Base-by-base conservation (phyloP, 1,140 invertebrate genomes). In the Melanaphis sacchari region DNA sequence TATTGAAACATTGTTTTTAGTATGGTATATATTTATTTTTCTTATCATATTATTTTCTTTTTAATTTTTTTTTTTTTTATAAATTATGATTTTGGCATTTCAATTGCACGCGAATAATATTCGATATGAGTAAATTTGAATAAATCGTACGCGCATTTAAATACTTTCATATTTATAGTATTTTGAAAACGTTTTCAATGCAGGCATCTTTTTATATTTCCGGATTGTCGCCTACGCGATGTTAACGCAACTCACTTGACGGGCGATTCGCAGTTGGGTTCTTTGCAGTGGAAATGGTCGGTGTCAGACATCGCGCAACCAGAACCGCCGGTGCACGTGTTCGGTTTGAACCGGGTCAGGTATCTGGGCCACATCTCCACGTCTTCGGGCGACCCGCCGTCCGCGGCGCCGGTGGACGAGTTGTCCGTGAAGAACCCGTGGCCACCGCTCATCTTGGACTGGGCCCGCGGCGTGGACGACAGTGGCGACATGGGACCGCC, bases 261-360 rank as follows among this genome's bases (percentile, higher is more conserved):
- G 22, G 96, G 96, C 95, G 96, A 96, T 94, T 96, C 96, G 94
- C 97, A 97, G 76, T 96, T 96, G 89, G 97, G 96, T 59, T 96
- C 96, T 93, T 96, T 95, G 94, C 97, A 98, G 94, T 98, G 97
- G 95, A 97, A 98, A 94, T 98, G 97, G 94, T 98, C 97, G 93
- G 96, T 97, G 94, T 97, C 96, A 46, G 96, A 95, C 94, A 96
- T 96, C 94, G 96, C 96, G 95, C 97, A 98, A 94, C 97, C 96
- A n/a, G 96, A 52, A 22, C 91, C 91, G 36, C 91, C 81, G 46
- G 46, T 49, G 36, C 91, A 93, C 24, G 81, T 93, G 46, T 93
- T 84, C 1, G 91, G 91, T 41, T 93, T 93, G 81, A 93, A 93
- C 46, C 91, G 41, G 36, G 91, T 93, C 43, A 93, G 81, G 94